phyloP scores from a whole-genome alignment of 2,113 vertebrate species.

The Oryzias curvinotus region DNA sequence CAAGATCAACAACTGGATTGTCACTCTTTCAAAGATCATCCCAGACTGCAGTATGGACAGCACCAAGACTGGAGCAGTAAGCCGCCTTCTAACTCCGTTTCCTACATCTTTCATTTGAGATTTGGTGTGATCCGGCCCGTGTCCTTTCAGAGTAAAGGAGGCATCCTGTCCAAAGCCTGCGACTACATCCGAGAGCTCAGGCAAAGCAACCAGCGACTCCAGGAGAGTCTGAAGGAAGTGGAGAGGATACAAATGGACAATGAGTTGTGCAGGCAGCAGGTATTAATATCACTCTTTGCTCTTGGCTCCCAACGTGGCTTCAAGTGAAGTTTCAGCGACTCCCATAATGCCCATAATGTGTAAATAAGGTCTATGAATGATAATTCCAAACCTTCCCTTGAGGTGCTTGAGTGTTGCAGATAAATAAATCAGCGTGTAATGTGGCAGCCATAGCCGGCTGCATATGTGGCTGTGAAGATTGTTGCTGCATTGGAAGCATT shows the following conservation, averaged over 20 bases:
- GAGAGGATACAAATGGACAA: conserved; percentile 90
- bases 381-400: conserved; percentile 38
- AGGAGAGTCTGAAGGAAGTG: conserved; percentile 86
- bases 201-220: conserved; percentile 87
- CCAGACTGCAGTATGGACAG: conserved; percentile 89
- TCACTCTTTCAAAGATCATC: conserved; percentile 91
- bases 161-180: conserved; percentile 92
- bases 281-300: conserved; percentile 46
- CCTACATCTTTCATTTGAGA: no score
- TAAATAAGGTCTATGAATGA: conserved; percentile 44
- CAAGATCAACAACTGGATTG: conserved; percentile 96
- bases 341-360: conserved; percentile 21
- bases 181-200: conserved; percentile 90
- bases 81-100: neutral
- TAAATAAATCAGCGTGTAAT: conserved; percentile 37
- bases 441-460: conserved; percentile 21
- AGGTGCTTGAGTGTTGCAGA: conserved; percentile 31
- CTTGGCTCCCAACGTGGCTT: conserved; percentile 17
- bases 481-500: conserved; percentile 37
- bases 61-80: conserved; percentile 87
- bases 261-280: conserved; percentile 87
- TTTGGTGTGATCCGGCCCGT: conserved; percentile 1
- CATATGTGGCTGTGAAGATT: conserved; percentile 58
- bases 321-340: conserved; percentile 18
- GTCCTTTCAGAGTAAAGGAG: conserved; percentile 85